Evolutionary conservation across 92 coral and sea anemone species (phyloP), one percentile per base, ranked within the genome.

Genomic region (Micromussa lordhowensis): DNA sequence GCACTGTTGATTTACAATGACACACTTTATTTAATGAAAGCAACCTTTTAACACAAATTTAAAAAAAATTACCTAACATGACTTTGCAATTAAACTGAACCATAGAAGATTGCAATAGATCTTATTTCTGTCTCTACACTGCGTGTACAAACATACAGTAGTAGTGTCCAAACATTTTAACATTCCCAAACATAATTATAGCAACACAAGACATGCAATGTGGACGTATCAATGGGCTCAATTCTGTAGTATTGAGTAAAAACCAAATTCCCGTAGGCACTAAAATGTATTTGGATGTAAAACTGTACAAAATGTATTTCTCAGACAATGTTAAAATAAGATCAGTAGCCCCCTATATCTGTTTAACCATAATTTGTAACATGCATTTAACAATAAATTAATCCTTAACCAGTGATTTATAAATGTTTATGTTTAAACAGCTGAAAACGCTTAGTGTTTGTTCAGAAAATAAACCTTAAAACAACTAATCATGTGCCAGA

Each of bases 321-420:
- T 61, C 38, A 66, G 28, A 6, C 29, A 12, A 59, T 29, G n/a
- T 40, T 35, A n/a, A 21, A 38, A 35, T 29, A 28, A 22, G 64
- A 73, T 53, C 80, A 84, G 87, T 73, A 74, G 87, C 10, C 70
- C 80, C 86, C 64, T 82, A 48, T 16, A 21, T 28, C 26, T 51
- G 15, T 30, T 34, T 49, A 82, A 51, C 78, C n/a, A 8, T 49
- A 69, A 49, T 30, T 44, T 38, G 11, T 68, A 40, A 29, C 28
- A 24, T 26, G 0, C 1, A 73, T 72, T 7, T 61, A 16, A 79
- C 13, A 17, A 36, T 22, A 78, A 14, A 4, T 34, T 22, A 18
- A 24, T 36, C 7, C n/a, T 21, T 12, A 32, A 57, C 12, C 44
- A 2, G 11, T 54, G 13, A 8, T 19, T 54, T 79, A 22, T 71